Conservation (phyloP, 2,888 invertebrate genomes). For the Clepsis dumicolana region DNA sequence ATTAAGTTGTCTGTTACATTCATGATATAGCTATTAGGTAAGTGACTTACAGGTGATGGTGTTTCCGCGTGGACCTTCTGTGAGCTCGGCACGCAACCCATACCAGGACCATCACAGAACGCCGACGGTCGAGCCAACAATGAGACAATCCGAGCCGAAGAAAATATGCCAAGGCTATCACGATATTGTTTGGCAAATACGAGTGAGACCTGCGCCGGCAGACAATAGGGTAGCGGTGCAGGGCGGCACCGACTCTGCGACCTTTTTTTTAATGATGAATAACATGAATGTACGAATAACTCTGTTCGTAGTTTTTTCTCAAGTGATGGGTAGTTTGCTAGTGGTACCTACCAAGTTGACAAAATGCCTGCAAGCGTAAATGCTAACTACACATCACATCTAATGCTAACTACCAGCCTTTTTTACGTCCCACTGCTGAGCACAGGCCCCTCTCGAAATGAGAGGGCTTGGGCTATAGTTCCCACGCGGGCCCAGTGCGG, state of each 20-base stretch:
- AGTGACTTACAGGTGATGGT: slow-evolving; percentile 56
- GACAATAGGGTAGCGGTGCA: slow-evolving; percentile 63
- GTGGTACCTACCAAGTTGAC: no score
- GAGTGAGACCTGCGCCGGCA: slow-evolving; percentile 47
- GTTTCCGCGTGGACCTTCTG: slow-evolving; percentile 57
- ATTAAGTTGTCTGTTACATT: no score
- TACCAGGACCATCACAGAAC: slow-evolving; percentile 57
- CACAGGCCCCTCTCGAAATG: no score
- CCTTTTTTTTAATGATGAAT: slow-evolving; percentile 41
- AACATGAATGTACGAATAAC: slow-evolving; percentile 43
- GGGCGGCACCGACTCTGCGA: slow-evolving; percentile 56
- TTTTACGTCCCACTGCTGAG: no score
- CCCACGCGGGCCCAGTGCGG: no score
- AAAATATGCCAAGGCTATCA: slow-evolving; percentile 67
- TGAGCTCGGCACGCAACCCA: slow-evolving; percentile 76
- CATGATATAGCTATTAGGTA: no score
- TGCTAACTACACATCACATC: no score
- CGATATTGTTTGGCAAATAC: slow-evolving; percentile 52
- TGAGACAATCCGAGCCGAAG: slow-evolving; percentile 8
- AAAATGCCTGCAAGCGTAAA: no score
- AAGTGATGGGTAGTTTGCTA: no score
- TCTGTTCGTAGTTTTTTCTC: no score
- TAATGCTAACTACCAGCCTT: no score
- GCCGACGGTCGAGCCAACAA: slow-evolving; percentile 16
- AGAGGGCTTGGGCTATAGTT: no score